A percentile compares a stretch with the other conserved stretches of the same genome.
Conservation (phyloP, 2,113 vertebrate species). For the Gadus chalcogrammus region DNA sequence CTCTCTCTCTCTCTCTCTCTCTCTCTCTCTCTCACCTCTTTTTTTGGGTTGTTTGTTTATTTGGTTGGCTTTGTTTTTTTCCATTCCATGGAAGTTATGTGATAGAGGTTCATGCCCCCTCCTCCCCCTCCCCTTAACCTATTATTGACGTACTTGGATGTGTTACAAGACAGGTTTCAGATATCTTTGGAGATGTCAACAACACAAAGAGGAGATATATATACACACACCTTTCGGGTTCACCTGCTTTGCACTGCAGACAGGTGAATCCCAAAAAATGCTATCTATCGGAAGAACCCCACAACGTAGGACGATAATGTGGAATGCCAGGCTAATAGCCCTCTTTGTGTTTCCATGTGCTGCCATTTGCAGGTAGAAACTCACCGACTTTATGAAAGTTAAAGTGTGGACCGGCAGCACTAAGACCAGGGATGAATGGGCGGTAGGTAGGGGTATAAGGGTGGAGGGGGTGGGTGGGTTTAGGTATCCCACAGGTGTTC, state of each 20-base stretch:
- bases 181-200: conserved; percentile 39
- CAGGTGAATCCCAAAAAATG: conserved; percentile 20
- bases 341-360: background rate
- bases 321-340: conserved; percentile 11
- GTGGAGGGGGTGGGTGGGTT: conserved; percentile 30
- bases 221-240: conserved; percentile 39
- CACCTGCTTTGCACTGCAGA: conserved; percentile 27
- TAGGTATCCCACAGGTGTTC: conserved; percentile 43
- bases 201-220: background rate
- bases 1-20: background rate
- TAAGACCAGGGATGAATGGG: too few relatives aligned
- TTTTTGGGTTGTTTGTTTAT: conserved; percentile 24
- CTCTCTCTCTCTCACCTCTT: conserved; percentile 11
- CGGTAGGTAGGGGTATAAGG: conserved; percentile 12
- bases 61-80: background rate
- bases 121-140: conserved; percentile 33
- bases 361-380: conserved; percentile 11
- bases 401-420: conserved; percentile 18
- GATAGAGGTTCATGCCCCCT: conserved; percentile 29
- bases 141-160: conserved; percentile 58
- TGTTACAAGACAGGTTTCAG: conserved; percentile 53
- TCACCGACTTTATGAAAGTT: conserved; percentile 43
- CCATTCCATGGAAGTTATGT: conserved; percentile 63
- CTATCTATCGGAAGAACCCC: conserved; percentile 42
- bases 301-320: conserved; percentile 20